Base-by-base conservation (phyloP, 2,888 invertebrate species). In the Chalcis sispes region DNA sequence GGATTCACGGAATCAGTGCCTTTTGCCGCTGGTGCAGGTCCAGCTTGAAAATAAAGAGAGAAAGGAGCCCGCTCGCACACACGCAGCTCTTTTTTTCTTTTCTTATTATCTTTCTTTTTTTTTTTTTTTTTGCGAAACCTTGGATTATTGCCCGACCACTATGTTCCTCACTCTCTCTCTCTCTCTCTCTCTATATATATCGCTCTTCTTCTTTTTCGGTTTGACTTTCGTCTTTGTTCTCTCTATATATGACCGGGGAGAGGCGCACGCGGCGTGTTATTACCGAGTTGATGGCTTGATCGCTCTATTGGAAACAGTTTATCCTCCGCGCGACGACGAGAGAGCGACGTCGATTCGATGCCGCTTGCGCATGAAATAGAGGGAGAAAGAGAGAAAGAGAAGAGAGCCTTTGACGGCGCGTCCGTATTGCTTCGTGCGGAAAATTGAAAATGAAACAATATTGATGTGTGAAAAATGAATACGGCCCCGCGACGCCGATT, bases 1-100 rank as follows among this genome's bases (percentile, higher is more conserved):
- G 78, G 80, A 82, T 83, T 80, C 79, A 82, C 80, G 80, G 81
- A 85, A 86, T 85, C 86, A 83, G 80, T 82, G 85, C 80, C 58
- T 69, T 64, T 64, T 48, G 50, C 40, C 52, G 65, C 79, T 67
- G 58, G 50, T 70, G 61, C 18, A 50, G 54, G 50, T 52, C 50
- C 59, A 61, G 20, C 3, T 18, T 36, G 5, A 20, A 10, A 8
- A 5, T 29, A n/a, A 40, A 42, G 52, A 8, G 2, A n/a, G 40
- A 59, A 13, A 13, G 15, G 25, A 54, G 8, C 7, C 18, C 20
- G 50, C 8, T 50, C 20, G n/a, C 23, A 18, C n/a, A 3, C 32
- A 4, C n/a, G 4, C n/a, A 3, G 46, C 13, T 46, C 8, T 8
- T 27, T 27, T 10, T 54, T 54, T 25, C 27, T 25, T 13, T 3